Conservation (phyloP, 2,113 vertebrate species). For the Trematomus loennbergii region DNA sequence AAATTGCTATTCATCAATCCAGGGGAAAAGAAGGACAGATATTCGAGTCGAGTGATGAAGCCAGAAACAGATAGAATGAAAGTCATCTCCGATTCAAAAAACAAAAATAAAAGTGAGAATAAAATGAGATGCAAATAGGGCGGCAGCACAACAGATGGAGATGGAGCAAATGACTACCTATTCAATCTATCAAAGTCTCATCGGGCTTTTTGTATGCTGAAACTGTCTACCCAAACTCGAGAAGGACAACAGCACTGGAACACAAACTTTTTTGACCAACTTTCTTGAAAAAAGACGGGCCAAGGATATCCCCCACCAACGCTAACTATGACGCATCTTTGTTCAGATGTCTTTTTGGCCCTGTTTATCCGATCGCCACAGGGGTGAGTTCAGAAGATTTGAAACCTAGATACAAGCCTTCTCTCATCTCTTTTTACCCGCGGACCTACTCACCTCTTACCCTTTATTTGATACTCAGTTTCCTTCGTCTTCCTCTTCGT, state of each 20-base stretch:
- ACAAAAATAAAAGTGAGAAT: slow-evolving; percentile 21
- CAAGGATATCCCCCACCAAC: slow-evolving; percentile 38
- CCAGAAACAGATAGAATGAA: slow-evolving; percentile 26
- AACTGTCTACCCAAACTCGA: slow-evolving; percentile 4
- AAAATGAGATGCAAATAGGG: slow-evolving; percentile 51
- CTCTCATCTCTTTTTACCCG: slow-evolving; percentile 30
- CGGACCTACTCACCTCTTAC: slow-evolving; percentile 1
- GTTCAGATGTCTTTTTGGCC: slow-evolving; percentile 28
- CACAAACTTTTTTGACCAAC: slow-evolving; percentile 7
- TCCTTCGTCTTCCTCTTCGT: neutral
- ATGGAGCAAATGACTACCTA: slow-evolving; percentile 11
- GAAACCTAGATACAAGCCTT: neutral
- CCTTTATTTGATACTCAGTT: neutral
- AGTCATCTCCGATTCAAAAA: slow-evolving; percentile 40
- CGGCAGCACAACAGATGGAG: slow-evolving; percentile 14
- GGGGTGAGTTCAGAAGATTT: neutral
- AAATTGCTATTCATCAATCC: slow-evolving; percentile 31
- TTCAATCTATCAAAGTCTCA: slow-evolving; percentile 15
- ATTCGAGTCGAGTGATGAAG: slow-evolving; percentile 24
- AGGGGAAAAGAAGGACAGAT: slow-evolving; percentile 2
- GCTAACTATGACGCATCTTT: slow-evolving; percentile 15
- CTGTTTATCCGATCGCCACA: slow-evolving; percentile 22
- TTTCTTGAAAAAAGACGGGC: slow-evolving; percentile 7
- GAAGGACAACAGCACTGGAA: neutral
- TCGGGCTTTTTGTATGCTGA: neutral